phyloP scores from a whole-genome alignment of 2,797 vertebrate species.

The Pipistrellus pipistrellus region DNA sequence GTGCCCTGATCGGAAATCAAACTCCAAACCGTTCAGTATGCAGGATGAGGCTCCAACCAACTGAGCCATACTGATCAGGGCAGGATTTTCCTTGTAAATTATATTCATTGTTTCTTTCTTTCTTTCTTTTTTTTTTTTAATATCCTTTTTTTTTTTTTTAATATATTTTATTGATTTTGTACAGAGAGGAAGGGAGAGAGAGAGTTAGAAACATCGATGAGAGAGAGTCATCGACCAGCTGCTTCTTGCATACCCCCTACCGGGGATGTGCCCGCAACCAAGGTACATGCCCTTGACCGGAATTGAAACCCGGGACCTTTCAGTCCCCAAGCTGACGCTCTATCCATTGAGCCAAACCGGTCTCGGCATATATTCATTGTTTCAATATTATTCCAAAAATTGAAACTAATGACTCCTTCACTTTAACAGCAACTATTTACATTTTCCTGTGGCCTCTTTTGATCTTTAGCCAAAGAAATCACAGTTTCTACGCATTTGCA shows the following conservation, averaged over 20 bases:
- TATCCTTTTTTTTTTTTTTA: too few relatives aligned
- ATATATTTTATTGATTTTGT: too few relatives aligned
- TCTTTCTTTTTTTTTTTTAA: too few relatives aligned
- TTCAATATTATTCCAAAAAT: background rate
- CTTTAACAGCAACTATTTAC: background rate
- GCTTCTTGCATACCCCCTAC: too few relatives aligned
- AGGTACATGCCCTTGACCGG: too few relatives aligned
- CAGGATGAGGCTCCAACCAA: background rate
- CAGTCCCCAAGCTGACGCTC: too few relatives aligned
- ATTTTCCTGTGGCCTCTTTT: constrained; percentile 29
- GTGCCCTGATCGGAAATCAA: background rate
- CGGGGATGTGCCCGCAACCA: too few relatives aligned
- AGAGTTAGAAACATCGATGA: too few relatives aligned
- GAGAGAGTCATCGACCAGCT: too few relatives aligned
- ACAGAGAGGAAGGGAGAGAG: too few relatives aligned
- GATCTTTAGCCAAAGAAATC: constrained; percentile 28
- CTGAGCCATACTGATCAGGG: background rate
- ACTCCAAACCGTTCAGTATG: background rate
- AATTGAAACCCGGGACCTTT: too few relatives aligned
- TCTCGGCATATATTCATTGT: background rate
- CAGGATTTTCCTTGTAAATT: background rate
- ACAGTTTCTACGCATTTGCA: background rate
- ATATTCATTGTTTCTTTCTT: constrained; percentile 3
- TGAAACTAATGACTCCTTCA: background rate
- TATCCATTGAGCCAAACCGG: too few relatives aligned